Base-by-base conservation (phyloP, 2,113 vertebrate genomes). In the Xerus inauris region DNA sequence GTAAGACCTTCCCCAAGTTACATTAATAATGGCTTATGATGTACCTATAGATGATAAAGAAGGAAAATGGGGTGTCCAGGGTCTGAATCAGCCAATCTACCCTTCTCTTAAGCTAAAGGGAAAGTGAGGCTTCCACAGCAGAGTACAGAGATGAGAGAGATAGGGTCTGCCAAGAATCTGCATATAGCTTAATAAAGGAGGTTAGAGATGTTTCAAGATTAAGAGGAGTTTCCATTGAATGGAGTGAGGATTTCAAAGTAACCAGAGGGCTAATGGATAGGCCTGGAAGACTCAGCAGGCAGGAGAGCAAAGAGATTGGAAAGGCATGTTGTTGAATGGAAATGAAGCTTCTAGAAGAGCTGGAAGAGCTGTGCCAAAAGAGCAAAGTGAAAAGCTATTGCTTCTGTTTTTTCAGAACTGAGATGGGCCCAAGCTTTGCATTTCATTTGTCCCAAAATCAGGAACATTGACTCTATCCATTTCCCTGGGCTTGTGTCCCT, bases 191-290 rank as follows among this genome's bases (percentile, higher is more conserved):
- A 84, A 30, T 62, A 84, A 91, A 94, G 54, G 45, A 89, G 38
- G 40, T 59, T 88, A 35, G 28, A 47, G 42, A 54, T 51, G 76
- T 89, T 91, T 96, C n/a, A 83, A 89, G 40, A 72, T 73, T 72
- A 87, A 84, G n/a, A 24, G 67, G 35, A n/a, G 47, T 76, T 87
- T 95, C 51, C 32, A 80, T 9, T 57, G 30, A 92, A 84, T 71
- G 32, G 22, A 92, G 38, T 75, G 11, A 92, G 47, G 9, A 6
- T 93, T 93, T 90, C 30, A 65, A 93, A 85, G 54, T 32, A 80
- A 93, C 7, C 5, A 57, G 73, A 88, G 13, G 51, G 16, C 16
- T 51, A n/a, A 38, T 57, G 35, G 62, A 71, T 38, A 73, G 22
- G 64, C 62, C 51, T 57, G 49, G 42, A 86, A 90, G 54, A 89